Conservation (phyloP, 1,140 invertebrate genomes). For the Rhagoletis pomonella region DNA sequence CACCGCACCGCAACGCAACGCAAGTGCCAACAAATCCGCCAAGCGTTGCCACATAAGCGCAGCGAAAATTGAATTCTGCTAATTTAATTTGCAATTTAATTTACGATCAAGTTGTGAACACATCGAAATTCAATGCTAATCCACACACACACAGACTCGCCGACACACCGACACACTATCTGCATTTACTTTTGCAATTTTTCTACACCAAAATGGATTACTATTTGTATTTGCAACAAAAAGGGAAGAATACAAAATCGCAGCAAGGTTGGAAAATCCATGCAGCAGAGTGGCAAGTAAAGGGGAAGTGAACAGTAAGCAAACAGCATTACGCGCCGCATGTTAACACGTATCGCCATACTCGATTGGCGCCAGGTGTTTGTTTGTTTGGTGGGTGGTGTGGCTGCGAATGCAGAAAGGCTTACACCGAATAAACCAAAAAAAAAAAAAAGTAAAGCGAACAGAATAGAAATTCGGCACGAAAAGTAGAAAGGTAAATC, state of each 20-base stretch:
- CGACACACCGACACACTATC: not conserved
- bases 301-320: too few relatives aligned
- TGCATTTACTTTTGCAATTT: constrained; percentile 18
- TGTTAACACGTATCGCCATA: too few relatives aligned
- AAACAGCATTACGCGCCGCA: too few relatives aligned
- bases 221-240: not conserved
- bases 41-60: constrained; percentile 36
- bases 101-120: constrained; percentile 30
- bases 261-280: too few relatives aligned
- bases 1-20: not conserved
- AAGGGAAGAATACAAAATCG: too few relatives aligned
- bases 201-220: constrained; percentile 27
- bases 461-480: not conserved
- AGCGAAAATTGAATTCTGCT: constrained; percentile 36
- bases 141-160: not conserved
- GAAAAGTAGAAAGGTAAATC: constrained; percentile 31
- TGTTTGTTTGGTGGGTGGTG: too few relatives aligned
- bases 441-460: not conserved
- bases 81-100: constrained; percentile 49
- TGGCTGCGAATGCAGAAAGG: too few relatives aligned
- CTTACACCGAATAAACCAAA: too few relatives aligned
- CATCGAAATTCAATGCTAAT: constrained; percentile 25
- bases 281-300: too few relatives aligned
- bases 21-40: constrained; percentile 23
- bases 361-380: too few relatives aligned